Conservation (phyloP, 2,113 vertebrate species). For the Ptilonorhynchus violaceus region DNA sequence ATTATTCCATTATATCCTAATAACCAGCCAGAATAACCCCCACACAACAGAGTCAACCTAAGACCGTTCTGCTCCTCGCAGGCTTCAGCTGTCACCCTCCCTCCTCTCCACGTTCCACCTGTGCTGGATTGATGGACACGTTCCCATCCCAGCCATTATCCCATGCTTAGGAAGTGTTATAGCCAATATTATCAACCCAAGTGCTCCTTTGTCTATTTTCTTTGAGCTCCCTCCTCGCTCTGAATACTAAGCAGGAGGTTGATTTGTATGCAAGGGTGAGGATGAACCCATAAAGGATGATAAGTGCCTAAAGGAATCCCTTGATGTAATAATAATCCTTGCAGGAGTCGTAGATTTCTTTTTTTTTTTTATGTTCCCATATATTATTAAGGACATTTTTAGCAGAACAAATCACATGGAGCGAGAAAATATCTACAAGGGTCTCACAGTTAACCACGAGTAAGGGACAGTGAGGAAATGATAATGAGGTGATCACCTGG, state of each 20-base stretch:
- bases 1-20: not conserved
- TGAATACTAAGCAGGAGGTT: constrained; percentile 32
- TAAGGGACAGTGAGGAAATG: not conserved
- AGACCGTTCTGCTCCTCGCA: not conserved
- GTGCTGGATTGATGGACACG: not conserved
- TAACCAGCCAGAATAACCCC: not conserved
- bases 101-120: not conserved
- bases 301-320: constrained; percentile 51
- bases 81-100: not conserved
- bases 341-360: not conserved
- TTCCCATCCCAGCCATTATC: not conserved
- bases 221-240: not conserved
- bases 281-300: constrained; percentile 34
- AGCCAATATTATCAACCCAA: not conserved
- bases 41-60: not conserved
- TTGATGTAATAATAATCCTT: constrained; percentile 61
- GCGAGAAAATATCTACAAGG: not conserved
- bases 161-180: not conserved
- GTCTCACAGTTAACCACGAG: not conserved
- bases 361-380: not conserved
- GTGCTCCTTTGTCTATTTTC: constrained; percentile 31
- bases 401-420: constrained; percentile 35
- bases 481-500: not conserved
- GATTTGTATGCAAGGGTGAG: constrained; percentile 46
- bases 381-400: constrained; percentile 37